Evolutionary conservation across 1,140 invertebrate genomes (phyloP).

Genomic region (Lepidurus packardi): DNA sequence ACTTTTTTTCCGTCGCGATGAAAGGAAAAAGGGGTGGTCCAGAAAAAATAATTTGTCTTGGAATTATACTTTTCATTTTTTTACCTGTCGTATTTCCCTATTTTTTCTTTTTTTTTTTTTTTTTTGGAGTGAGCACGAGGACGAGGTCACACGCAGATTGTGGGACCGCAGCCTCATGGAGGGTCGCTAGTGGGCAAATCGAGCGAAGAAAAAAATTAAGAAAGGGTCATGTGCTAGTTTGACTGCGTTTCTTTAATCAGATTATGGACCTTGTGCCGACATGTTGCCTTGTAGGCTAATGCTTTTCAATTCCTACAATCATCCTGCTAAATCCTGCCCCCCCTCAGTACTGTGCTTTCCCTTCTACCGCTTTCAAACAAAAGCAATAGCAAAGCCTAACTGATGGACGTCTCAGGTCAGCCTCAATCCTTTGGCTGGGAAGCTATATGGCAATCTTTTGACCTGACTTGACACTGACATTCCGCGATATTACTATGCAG

Average conservation of each 20-base stretch:
- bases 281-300: slow-evolving; percentile 19
- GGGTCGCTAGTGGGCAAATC: background rate
- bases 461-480: slow-evolving; percentile 13
- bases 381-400: background rate
- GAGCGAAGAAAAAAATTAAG: background rate
- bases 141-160: background rate
- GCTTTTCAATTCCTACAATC: slow-evolving; percentile 22
- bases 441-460: background rate
- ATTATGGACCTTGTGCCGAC: slow-evolving; percentile 13
- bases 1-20: too few relatives aligned
- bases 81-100: background rate
- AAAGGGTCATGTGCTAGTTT: slow-evolving; percentile 3
- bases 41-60: slow-evolving; percentile 2
- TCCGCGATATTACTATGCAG: background rate
- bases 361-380: slow-evolving; percentile 15
- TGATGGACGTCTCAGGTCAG: slow-evolving; percentile 17
- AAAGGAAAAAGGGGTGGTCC: background rate
- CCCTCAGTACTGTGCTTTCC: background rate
- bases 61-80: background rate
- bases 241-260: background rate
- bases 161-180: background rate
- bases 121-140: background rate
- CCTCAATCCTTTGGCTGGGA: background rate
- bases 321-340: background rate
- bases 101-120: background rate